A percentile compares a stretch with the other conserved stretches of the same genome.
These are phyloP conservation scores for Rachycentron canadum DNA, from an alignment of 2,797 vertebrate species.

Conservation along the genomic window DNA sequence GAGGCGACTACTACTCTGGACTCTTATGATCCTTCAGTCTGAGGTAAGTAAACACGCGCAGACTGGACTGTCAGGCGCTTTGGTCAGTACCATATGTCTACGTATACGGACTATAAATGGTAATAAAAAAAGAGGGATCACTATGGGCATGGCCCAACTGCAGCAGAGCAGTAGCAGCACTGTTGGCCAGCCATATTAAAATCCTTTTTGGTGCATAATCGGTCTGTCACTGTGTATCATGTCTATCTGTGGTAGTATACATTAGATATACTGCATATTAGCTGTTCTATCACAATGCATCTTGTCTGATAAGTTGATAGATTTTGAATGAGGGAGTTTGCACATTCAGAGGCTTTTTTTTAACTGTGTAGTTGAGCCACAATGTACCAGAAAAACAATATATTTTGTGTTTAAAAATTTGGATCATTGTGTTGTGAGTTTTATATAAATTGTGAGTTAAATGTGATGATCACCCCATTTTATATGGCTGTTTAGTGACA, in stretches of 20 bases:
- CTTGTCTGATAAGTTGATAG: neutral
- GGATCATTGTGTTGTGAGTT: neutral
- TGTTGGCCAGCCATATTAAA: slow-evolving; percentile 36
- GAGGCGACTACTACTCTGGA: slow-evolving; percentile 61
- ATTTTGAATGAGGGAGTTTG: slow-evolving; percentile 11
- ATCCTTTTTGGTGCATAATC: slow-evolving; percentile 45
- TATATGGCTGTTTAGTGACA: neutral
- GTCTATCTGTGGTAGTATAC: slow-evolving; percentile 18
- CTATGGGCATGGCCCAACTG: slow-evolving; percentile 36
- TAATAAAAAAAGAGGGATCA: slow-evolving; percentile 52
- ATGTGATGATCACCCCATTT: neutral
- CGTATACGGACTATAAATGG: slow-evolving; percentile 55
- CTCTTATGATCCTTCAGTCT: slow-evolving; percentile 62
- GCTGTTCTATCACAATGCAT: slow-evolving; percentile 10
- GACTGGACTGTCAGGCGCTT: slow-evolving; percentile 42
- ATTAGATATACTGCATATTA: neutral
- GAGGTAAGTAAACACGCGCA: slow-evolving; percentile 78
- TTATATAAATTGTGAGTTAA: neutral
- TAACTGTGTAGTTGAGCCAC: neutral
- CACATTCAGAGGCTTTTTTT: neutral
- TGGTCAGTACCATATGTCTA: slow-evolving; percentile 31
- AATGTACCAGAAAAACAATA: neutral
- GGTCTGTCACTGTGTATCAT: slow-evolving; percentile 39
- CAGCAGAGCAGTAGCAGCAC: slow-evolving; percentile 57
- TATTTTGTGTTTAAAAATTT: neutral